These are phyloP conservation scores for Cotesia congregata DNA, from an alignment of 2,888 invertebrate genomes.

Conservation along the genomic window DNA sequence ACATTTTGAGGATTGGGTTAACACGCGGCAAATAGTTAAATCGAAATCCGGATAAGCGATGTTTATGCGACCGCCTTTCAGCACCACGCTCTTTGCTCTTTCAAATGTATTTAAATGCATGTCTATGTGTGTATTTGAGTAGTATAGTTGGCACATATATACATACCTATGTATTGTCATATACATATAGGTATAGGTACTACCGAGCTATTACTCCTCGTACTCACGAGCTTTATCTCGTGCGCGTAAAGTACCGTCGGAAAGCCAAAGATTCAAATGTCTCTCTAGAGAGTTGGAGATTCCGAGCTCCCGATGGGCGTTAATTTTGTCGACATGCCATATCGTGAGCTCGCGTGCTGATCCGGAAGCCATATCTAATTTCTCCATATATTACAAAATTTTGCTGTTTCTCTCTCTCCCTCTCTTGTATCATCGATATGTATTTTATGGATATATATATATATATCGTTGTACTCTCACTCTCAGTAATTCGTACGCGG, in stretches of 20 bases:
- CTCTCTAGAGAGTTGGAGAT: slow-evolving; percentile 20
- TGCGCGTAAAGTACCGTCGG: slow-evolving; percentile 32
- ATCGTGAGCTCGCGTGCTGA: neutral
- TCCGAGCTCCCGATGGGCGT: slow-evolving; percentile 22
- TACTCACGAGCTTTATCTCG: slow-evolving; percentile 33
- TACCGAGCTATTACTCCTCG: slow-evolving; percentile 33
- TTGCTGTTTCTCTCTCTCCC: neutral
- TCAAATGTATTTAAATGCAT: slow-evolving; percentile 31
- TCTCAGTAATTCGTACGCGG: slow-evolving; percentile 24
- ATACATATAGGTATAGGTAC: slow-evolving; percentile 13
- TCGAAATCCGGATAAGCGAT: slow-evolving; percentile 38
- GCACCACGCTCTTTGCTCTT: slow-evolving; percentile 24
- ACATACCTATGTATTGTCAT: too few species aligned
- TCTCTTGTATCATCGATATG: neutral
- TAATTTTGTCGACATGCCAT: slow-evolving; percentile 25
- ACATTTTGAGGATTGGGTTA: slow-evolving; percentile 34
- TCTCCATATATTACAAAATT: neutral
- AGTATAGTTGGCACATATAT: too few species aligned
- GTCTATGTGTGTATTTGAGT: too few species aligned
- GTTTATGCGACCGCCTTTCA: slow-evolving; percentile 37
- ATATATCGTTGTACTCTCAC: slow-evolving; percentile 4
- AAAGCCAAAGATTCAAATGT: slow-evolving; percentile 38
- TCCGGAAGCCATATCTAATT: neutral
- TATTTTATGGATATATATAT: neutral
- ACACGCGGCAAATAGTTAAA: slow-evolving; percentile 34